Percentiles rank a stretch among this genome's conserved stretches.
Evolutionary conservation across 2,113 vertebrate genomes (phyloP).

Genomic region (Menidia beryllina): DNA sequence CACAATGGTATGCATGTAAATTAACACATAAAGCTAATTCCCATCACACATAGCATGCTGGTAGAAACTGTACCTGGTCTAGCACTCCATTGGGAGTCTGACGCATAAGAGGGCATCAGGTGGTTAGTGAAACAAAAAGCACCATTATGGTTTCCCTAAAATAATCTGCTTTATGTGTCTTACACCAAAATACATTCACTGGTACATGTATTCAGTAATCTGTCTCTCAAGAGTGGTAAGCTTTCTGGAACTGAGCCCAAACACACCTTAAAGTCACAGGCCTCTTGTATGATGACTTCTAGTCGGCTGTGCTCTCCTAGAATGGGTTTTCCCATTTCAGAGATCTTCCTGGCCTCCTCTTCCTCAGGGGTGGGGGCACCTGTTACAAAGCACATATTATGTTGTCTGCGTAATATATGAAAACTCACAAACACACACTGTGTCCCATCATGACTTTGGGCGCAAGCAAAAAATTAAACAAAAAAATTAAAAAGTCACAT

Average conservation of each 20-base stretch:
- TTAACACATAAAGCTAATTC: conserved; percentile 13
- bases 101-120: conserved; percentile 29
- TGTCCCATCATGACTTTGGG: background rate
- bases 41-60: conserved; percentile 55
- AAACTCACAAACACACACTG: background rate
- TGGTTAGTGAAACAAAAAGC: conserved; percentile 41
- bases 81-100: conserved; percentile 81
- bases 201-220: background rate
- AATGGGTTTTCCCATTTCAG: conserved; percentile 92
- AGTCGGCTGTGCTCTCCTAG: conserved; percentile 89
- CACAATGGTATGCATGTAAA: background rate
- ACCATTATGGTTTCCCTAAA: too few relatives aligned
- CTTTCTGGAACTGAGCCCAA: background rate
- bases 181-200: too few relatives aligned
- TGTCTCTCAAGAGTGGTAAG: background rate
- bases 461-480: background rate
- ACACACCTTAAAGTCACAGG: conserved; percentile 89
- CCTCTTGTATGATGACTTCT: conserved; percentile 92
- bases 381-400: conserved; percentile 26
- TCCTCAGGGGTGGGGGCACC: conserved; percentile 83
- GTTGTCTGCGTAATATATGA: background rate
- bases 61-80: conserved; percentile 76
- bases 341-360: conserved; percentile 89
- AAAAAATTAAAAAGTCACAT: background rate
- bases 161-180: too few relatives aligned